phyloP scores from a whole-genome alignment of 1,140 invertebrate species.

The Uloborus diversus region DNA sequence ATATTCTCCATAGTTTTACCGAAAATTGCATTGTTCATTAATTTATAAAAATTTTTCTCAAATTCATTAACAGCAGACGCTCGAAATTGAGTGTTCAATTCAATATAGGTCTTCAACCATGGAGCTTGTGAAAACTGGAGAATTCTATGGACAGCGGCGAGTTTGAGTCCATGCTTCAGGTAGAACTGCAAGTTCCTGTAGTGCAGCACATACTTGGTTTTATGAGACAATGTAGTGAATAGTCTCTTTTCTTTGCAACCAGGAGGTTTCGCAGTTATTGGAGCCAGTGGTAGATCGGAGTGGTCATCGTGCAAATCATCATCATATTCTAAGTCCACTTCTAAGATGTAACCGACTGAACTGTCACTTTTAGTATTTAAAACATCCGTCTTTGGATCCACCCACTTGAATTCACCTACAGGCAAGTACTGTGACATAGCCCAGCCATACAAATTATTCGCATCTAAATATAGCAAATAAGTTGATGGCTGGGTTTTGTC shows the following conservation, averaged over 20 bases:
- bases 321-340: slow-evolving; percentile 1
- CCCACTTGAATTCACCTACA: background rate
- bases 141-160: background rate
- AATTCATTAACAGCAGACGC: background rate
- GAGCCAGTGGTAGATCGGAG: background rate
- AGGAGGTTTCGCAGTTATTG: background rate
- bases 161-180: background rate
- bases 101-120: background rate
- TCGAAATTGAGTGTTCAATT: background rate
- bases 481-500: slow-evolving; percentile 40
- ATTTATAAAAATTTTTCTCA: background rate
- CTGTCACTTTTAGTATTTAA: background rate
- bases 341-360: slow-evolving; percentile 4
- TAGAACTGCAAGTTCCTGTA: background rate
- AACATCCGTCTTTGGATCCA: background rate
- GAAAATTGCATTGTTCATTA: slow-evolving; percentile 8
- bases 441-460: slow-evolving; percentile 61
- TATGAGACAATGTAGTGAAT: background rate
- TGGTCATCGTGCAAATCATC: background rate
- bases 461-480: slow-evolving; percentile 58
- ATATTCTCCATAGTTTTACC: slow-evolving; percentile 7
- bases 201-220: background rate
- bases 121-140: background rate
- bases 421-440: slow-evolving; percentile 4
- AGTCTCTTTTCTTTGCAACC: background rate